Percentiles rank a stretch among this genome's conserved stretches.
Evolutionary conservation across 2,888 invertebrate species (phyloP).

Genomic region (Tipula vernalis): DNA sequence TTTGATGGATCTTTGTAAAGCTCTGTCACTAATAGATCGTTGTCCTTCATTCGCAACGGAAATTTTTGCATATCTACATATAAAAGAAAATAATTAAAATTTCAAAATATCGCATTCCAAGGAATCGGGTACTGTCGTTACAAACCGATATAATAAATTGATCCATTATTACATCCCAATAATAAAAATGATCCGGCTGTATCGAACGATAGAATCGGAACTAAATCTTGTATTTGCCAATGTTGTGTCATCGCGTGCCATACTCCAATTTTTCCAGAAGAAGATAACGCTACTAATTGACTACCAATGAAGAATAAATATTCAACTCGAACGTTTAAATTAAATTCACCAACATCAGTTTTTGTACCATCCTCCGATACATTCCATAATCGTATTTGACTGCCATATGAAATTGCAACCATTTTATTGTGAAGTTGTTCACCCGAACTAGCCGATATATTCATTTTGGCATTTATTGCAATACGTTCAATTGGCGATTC

Average conservation of each 20-base stretch:
- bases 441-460: slow-evolving; percentile 35
- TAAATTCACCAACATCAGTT: slow-evolving; percentile 74
- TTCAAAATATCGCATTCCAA: neutral
- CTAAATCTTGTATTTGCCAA: slow-evolving; percentile 96
- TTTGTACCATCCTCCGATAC: slow-evolving; percentile 63
- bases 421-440: slow-evolving; percentile 53
- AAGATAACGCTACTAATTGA: slow-evolving; percentile 90
- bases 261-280: slow-evolving; percentile 90
- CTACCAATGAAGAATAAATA: slow-evolving; percentile 96
- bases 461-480: slow-evolving; percentile 66
- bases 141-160: slow-evolving; percentile 91
- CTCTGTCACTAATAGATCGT: slow-evolving; percentile 93
- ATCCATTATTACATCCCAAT: slow-evolving; percentile 91
- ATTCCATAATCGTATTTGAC: slow-evolving; percentile 65
- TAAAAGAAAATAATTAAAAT: slow-evolving; percentile 20
- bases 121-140: neutral
- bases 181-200: slow-evolving; percentile 92
- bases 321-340: slow-evolving; percentile 84
- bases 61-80: slow-evolving; percentile 96
- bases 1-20: slow-evolving; percentile 87
- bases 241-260: slow-evolving; percentile 99
- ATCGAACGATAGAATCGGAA: slow-evolving; percentile 90
- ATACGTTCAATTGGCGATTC: slow-evolving; percentile 82
- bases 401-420: slow-evolving; percentile 71
- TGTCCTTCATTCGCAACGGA: slow-evolving; percentile 96